Evolutionary conservation across 23 tunicate genomes (phyloP).

Genomic region (Pegea sp.): DNA sequence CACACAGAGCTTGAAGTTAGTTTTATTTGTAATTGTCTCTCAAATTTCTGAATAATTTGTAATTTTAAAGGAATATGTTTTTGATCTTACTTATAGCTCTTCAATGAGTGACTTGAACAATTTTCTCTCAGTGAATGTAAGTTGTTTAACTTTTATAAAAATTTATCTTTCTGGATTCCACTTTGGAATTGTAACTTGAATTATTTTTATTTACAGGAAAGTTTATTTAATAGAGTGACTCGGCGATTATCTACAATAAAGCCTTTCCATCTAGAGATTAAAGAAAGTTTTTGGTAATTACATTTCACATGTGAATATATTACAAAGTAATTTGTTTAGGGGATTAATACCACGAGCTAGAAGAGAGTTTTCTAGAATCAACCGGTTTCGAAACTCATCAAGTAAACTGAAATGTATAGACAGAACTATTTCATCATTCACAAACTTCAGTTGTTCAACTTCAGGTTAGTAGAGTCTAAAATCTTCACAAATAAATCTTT

Average conservation of each 20-base stretch:
- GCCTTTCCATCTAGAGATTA: constrained; percentile 25
- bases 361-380: constrained; percentile 25
- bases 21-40: too few species aligned
- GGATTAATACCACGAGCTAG: constrained; percentile 28
- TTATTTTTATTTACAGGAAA: constrained; percentile 11
- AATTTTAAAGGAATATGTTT: constrained; percentile 23
- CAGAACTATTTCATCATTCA: constrained; percentile 7
- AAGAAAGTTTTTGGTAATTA: constrained; percentile 37
- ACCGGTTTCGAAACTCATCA: constrained; percentile 11
- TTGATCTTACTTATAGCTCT: constrained; percentile 15
- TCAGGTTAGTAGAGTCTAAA: too few species aligned
- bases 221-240: constrained; percentile 33
- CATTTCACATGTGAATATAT: neutral
- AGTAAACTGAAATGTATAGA: constrained; percentile 38
- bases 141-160: neutral
- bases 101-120: constrained; percentile 15
- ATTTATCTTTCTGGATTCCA: neutral
- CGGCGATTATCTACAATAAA: constrained; percentile 22
- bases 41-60: too few species aligned
- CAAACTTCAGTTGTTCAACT: constrained; percentile 2
- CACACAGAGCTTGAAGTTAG: constrained; percentile 6
- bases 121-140: constrained; percentile 28
- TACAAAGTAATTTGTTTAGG: constrained; percentile 8
- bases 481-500: too few species aligned
- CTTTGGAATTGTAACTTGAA: too few species aligned